Conservation (phyloP, 92 coral and sea anemone species). For the Micromussa lordhowensis region DNA sequence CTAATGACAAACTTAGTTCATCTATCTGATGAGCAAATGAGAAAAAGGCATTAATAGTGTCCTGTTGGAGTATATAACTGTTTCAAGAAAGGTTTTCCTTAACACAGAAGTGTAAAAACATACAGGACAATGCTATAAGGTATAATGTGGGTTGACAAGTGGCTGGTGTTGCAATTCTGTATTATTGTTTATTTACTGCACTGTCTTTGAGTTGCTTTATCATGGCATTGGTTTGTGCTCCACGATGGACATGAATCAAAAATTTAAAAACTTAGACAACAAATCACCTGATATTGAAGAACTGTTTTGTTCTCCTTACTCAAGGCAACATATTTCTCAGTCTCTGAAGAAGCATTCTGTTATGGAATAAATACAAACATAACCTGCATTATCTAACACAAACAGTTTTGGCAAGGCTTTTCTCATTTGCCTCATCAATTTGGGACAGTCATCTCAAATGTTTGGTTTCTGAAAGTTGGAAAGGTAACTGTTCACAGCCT, state of each 20-base stretch:
- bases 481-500: too few relatives aligned
- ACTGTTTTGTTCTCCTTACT: constrained; percentile 39
- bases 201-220: too few relatives aligned
- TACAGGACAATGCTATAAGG: too few relatives aligned
- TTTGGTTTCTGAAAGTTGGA: too few relatives aligned
- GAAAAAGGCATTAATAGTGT: background rate
- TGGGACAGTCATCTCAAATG: background rate
- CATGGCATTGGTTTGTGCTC: background rate
- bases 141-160: too few relatives aligned
- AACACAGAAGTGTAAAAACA: too few relatives aligned
- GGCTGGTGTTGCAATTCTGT: too few relatives aligned
- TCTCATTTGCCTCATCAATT: background rate
- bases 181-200: too few relatives aligned
- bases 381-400: too few relatives aligned
- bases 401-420: background rate
- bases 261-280: background rate
- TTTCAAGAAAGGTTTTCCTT: too few relatives aligned
- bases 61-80: background rate
- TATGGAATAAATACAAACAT: background rate
- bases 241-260: background rate
- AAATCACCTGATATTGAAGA: constrained; percentile 44
- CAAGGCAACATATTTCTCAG: constrained; percentile 31
- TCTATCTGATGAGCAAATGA: constrained; percentile 7
- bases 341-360: constrained; percentile 43
- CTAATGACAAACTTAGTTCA: constrained; percentile 41